phyloP scores from a whole-genome alignment of 1,140 invertebrate species.

The Dendroctonus valens region DNA sequence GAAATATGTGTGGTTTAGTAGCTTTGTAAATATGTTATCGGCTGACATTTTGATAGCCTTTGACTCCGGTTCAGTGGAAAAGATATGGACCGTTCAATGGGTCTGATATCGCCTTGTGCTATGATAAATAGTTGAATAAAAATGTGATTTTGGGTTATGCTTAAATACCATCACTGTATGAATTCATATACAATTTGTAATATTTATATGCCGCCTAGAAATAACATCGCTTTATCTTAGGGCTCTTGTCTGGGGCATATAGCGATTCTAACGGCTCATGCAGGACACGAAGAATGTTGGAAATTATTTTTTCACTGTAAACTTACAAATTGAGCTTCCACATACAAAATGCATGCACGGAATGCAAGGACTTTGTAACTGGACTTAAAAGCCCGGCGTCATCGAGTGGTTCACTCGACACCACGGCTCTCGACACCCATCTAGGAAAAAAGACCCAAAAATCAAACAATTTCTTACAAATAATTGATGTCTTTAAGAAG shows the following conservation, averaged over 20 bases:
- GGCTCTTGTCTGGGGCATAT: no score
- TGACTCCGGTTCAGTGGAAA: slow-evolving; percentile 30
- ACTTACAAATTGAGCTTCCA: no score
- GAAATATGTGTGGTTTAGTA: slow-evolving; percentile 24
- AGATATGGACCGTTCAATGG: slow-evolving; percentile 27
- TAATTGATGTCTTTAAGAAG: slow-evolving; percentile 6
- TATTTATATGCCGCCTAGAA: no score
- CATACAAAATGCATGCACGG: slow-evolving; percentile 2
- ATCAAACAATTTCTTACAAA: slow-evolving; percentile 17
- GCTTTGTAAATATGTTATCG: slow-evolving; percentile 23
- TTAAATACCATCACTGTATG: no score
- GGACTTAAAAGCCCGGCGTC: slow-evolving; percentile 9
- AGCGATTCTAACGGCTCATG: no score
- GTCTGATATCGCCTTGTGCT: slow-evolving; percentile 5
- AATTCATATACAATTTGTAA: no score
- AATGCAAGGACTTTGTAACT: slow-evolving; percentile 1
- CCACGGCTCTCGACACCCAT: not conserved
- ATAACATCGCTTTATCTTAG: no score
- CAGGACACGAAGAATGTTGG: no score
- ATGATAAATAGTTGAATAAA: no score
- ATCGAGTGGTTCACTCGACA: slow-evolving; percentile 16
- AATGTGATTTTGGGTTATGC: no score
- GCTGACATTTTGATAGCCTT: slow-evolving; percentile 27
- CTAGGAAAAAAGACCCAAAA: slow-evolving; percentile 10
- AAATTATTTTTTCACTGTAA: no score